These are phyloP conservation scores for Temnopleurus reevesii DNA, from an alignment of 53 echinoderm and acorn worm genomes.

Conservation along the genomic window DNA sequence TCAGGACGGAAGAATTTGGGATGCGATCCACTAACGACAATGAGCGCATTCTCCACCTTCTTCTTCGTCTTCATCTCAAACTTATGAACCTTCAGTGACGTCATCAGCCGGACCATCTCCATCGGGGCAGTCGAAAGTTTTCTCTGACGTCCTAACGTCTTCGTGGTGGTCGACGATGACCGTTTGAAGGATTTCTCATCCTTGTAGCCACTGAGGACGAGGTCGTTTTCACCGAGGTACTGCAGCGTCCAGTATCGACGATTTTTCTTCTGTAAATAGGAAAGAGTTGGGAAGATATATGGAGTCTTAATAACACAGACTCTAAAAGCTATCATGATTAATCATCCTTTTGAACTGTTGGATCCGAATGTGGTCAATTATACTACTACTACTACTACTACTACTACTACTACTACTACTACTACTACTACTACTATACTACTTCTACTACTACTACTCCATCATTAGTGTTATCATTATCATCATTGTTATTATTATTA, in stretches of 20 bases:
- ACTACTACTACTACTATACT: too few species aligned
- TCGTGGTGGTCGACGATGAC: background rate
- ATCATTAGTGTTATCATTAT: too few species aligned
- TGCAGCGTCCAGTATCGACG: conserved; percentile 34
- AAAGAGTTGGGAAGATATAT: background rate
- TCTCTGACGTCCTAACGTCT: conserved; percentile 9
- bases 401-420: too few species aligned
- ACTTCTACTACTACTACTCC: too few species aligned
- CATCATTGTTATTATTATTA: too few species aligned
- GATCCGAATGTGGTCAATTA: too few species aligned
- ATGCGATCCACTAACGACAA: conserved; percentile 45
- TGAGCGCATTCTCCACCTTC: conserved; percentile 33
- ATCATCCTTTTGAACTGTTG: too few species aligned
- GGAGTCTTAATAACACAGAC: too few species aligned
- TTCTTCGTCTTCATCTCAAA: conserved; percentile 42
- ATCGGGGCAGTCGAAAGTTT: background rate
- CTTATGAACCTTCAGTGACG: conserved; percentile 40
- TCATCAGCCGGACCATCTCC: conserved; percentile 3
- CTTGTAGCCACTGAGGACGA: background rate
- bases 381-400: too few species aligned
- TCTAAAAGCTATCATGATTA: too few species aligned
- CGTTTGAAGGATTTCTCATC: conserved; percentile 22
- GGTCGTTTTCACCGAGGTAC: background rate
- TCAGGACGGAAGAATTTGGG: conserved; percentile 55
- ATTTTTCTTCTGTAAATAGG: conserved; percentile 25